Evolutionary conservation across 2,797 vertebrate genomes (phyloP).

Genomic region (Balearica regulorum): DNA sequence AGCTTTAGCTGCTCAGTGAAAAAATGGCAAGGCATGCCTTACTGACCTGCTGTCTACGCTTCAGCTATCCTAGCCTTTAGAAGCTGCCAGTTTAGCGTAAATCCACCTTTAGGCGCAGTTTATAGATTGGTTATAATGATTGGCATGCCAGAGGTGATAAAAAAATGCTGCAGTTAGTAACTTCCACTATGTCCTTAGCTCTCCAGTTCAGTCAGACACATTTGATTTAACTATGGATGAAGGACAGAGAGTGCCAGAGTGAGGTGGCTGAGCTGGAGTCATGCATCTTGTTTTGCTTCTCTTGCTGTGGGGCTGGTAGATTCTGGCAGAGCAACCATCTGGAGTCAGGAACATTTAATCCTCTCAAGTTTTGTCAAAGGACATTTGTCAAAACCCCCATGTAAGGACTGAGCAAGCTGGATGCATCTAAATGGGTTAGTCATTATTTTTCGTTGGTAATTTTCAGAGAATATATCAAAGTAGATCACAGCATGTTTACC

Average conservation of each 20-base stretch:
- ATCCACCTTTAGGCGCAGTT: not conserved
- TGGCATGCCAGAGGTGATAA: not conserved
- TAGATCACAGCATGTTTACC: not conserved
- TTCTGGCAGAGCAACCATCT: not conserved
- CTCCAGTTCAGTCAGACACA: rapidly evolving
- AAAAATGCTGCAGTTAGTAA: not conserved
- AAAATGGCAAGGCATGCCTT: not conserved
- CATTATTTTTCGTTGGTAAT: not conserved
- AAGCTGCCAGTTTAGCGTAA: not conserved
- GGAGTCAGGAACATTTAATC: not conserved
- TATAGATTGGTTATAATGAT: not conserved
- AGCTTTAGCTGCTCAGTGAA: not conserved
- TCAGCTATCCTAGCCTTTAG: not conserved
- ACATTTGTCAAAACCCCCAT: not conserved
- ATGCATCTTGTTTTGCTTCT: not conserved
- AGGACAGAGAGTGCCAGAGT: not conserved
- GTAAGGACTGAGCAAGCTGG: not conserved
- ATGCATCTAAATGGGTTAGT: not conserved
- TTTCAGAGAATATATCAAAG: not conserved
- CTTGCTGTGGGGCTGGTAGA: not conserved
- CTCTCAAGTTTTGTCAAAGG: not conserved
- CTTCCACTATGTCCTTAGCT: not conserved
- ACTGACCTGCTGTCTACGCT: not conserved
- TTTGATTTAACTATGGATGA: not conserved
- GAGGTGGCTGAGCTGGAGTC: not conserved